Percentiles rank a stretch among this genome's conserved stretches.
These are phyloP conservation scores for Lissonota sp. DNA, from an alignment of 2,888 invertebrate genomes.

Conservation along the genomic window DNA sequence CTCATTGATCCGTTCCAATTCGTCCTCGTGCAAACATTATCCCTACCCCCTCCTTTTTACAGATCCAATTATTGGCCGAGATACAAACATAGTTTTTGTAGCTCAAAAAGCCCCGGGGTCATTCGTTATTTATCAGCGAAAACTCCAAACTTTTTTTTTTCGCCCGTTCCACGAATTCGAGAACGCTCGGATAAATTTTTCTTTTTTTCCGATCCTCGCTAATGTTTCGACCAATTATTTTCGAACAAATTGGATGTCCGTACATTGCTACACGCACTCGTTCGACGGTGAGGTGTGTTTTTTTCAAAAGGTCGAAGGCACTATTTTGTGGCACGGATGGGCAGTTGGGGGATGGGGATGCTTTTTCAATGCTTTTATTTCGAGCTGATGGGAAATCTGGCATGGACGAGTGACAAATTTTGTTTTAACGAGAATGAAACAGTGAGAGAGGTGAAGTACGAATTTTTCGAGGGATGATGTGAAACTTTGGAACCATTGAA, in stretches of 20 bases:
- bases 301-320: constrained; percentile 13
- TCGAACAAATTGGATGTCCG: constrained; percentile 55
- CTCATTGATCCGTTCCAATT: constrained; percentile 49
- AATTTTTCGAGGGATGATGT: constrained; percentile 6
- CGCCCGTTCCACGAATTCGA: constrained; percentile 16
- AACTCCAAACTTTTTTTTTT: constrained; percentile 19
- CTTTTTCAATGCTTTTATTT: constrained; percentile 31
- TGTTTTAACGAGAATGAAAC: constrained; percentile 39
- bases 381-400: constrained; percentile 27
- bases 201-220: constrained; percentile 40
- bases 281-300: constrained; percentile 6
- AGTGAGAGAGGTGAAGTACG: constrained; percentile 3
- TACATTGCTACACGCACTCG: background rate
- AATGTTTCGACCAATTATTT: constrained; percentile 62
- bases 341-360: too few species aligned
- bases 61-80: constrained; percentile 62
- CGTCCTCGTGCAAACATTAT: constrained; percentile 66
- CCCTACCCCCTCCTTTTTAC: constrained; percentile 57
- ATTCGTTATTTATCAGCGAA: constrained; percentile 56
- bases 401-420: constrained; percentile 29
- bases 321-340: background rate
- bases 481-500: background rate
- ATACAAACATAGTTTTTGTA: background rate
- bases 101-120: constrained; percentile 27
- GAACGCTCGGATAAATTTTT: constrained; percentile 31